Base-by-base conservation (phyloP, 2,888 invertebrate species). In the Lithophane ornitopus region DNA sequence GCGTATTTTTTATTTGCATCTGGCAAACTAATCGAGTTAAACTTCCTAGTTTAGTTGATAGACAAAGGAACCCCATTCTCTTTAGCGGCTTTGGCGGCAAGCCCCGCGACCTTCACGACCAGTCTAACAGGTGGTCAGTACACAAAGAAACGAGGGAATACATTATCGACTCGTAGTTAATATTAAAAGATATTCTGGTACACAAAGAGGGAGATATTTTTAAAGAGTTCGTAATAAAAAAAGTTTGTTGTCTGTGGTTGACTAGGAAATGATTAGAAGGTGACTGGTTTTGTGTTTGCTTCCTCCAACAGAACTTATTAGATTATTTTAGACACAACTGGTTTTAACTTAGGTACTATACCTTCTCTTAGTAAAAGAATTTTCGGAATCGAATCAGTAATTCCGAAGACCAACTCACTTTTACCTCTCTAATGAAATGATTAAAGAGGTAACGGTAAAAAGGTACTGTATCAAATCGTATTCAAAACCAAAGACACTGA, bases 41-140 rank as follows among this genome's bases (percentile, higher is more conserved):
- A 65, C 78, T 80, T 82, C 85, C 87, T 87, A 62, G 70, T 80
- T 71, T 41, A 61, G 39, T 66, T 68, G 1, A 49, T 80, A 63
- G 67, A 87, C 77, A 84, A 85, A 87, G 79, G 49, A 61, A 63
- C 78, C 67, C 82, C 84, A 78, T 84, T 88, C 82, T 81, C 85
- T 76, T 54, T 49, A n/a, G 34, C 34, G 34, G 34, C 34, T 34
- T 34, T 34, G 14, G 34, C 7, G 41, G 6, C 81, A 39, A 52
- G 61, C 0, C n/a, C n/a, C 0, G 19, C n/a, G 82, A 46, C 82
- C 82, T 82, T 82, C 85, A 71, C 68, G 70, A 75, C 85, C 71
- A 71, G 85, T 85, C 74, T 39, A 65, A 65, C 84, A 81, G 67
- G 84, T 82, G 74, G 12, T 49, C 34, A 44, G 49, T 46, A 75